Base-by-base conservation (phyloP, 2,888 invertebrate genomes). In the Embidobia sp. region DNA sequence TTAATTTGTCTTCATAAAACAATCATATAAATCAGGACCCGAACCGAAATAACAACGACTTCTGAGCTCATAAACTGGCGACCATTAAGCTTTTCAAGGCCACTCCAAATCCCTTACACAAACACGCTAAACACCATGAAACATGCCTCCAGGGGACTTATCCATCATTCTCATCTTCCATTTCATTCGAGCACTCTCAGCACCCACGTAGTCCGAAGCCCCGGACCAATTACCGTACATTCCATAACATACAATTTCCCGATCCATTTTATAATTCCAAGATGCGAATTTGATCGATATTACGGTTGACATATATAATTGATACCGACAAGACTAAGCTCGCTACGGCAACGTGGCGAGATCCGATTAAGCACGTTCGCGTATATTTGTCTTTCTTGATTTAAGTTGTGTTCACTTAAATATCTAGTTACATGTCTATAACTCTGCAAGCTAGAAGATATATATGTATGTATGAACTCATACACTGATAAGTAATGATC, bases 171-270 rank as follows among this genome's bases (percentile, higher is more conserved):
- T 57, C 42, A 51, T 59, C 69, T 51, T 35, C 40, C 48, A 22
- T 48, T 37, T 18, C 40, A 37, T 55, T 29, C 37, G n/a, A 29
- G n/a, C 46, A 48, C 31, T 8, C 27, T 27, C 44, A 16, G 18
- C 66, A 18, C 49, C 48, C 57, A 27, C 48, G 19, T 37, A 8
- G 35, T 10, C 15, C 29, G 29, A 18, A 48, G 22, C 19, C 42
- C 13, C 26, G 49, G 18, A 51, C 51, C 59, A 59, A 59, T 51
- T 70, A 70, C 16, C 42, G 22, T 26, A 55, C 51, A 44, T 51
- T 51, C 51, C 69, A 19, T 51, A 35, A 44, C 59, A 19, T 35
- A 51, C 59, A 70, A 51, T 70, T 61, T 70, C 53, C 57, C 69
- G 31, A 61, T 46, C 33, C 44, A 46, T 53, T 70, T 70, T 61